Evolutionary conservation across 2,888 invertebrate genomes (phyloP).

Genomic region (Acholoe squamosa): DNA sequence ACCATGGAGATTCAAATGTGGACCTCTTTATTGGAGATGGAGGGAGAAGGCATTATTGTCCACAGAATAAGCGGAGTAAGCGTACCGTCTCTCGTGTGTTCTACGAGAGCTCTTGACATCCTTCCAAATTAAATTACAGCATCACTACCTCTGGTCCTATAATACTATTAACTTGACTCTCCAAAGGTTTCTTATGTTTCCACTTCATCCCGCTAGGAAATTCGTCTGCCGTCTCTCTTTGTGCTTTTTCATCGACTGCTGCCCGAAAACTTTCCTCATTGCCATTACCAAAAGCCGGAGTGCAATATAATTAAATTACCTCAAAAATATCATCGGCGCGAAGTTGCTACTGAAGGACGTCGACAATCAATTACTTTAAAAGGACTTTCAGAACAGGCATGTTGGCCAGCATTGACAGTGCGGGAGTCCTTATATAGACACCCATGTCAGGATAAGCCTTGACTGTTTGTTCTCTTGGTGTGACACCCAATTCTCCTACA

Average conservation of each 20-base stretch:
- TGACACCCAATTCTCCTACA: too few relatives aligned
- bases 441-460: background rate
- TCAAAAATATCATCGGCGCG: background rate
- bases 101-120: background rate
- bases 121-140: background rate
- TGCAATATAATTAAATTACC: conserved; percentile 5
- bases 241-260: background rate
- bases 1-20: background rate
- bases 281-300: background rate
- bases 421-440: background rate
- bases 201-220: background rate
- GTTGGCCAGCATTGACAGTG: background rate
- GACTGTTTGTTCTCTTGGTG: too few relatives aligned
- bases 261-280: background rate
- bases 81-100: background rate
- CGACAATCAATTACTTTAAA: conserved; percentile 34
- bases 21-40: background rate
- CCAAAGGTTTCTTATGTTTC: conserved; percentile 39
- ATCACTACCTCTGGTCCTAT: background rate
- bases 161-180: conserved; percentile 38
- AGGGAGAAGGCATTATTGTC: background rate
- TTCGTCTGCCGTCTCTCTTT: background rate
- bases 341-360: background rate
- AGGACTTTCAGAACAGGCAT: background rate
- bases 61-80: background rate